Evolutionary conservation across 2,113 vertebrate genomes (phyloP).

Genomic region (Rhabdomys dilectus): DNA sequence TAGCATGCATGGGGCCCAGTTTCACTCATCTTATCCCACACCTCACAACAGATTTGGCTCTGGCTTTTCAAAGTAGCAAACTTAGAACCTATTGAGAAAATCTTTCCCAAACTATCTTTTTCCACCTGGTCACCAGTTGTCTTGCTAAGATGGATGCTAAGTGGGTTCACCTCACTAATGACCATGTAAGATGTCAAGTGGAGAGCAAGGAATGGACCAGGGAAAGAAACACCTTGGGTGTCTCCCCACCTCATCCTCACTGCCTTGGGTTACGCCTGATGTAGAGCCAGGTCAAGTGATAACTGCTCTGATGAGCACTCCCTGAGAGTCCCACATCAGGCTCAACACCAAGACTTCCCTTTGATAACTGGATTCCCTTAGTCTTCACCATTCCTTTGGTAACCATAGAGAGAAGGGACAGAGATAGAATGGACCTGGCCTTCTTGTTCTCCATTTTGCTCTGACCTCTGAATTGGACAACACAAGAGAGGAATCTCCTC

Average conservation of each 20-base stretch:
- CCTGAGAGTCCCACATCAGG: background rate
- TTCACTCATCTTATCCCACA: too few species aligned
- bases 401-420: background rate
- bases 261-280: background rate
- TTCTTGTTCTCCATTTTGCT: conserved; percentile 1
- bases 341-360: background rate
- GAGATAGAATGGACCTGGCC: background rate
- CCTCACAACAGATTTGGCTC: background rate
- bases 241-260: background rate
- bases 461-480: conserved; percentile 34
- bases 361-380: background rate
- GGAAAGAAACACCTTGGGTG: background rate
- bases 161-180: background rate
- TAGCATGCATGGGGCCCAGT: background rate
- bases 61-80: background rate
- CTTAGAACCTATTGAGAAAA: background rate
- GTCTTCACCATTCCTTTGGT: background rate
- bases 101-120: background rate
- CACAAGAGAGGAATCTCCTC: background rate
- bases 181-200: background rate
- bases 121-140: background rate
- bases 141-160: background rate
- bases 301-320: background rate
- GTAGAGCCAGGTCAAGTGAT: background rate
- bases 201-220: background rate